These are phyloP conservation scores for Nyctibius grandis DNA, from an alignment of 2,797 vertebrate species.

Conservation along the genomic window DNA sequence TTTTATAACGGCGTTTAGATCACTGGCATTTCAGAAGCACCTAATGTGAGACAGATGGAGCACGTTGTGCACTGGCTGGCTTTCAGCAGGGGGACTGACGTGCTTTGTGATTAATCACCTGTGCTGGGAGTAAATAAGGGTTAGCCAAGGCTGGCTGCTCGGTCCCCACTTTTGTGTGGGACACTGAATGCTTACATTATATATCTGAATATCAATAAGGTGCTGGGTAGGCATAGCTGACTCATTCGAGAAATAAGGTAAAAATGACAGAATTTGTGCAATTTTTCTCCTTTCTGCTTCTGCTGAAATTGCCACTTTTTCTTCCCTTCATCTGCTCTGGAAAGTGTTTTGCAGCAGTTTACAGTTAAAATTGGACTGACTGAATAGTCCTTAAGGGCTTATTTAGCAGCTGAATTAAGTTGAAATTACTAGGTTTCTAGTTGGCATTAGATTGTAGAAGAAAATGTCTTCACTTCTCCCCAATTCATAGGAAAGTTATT, in stretches of 20 bases:
- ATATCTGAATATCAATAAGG: background rate
- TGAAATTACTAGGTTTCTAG: slow-evolving; percentile 24
- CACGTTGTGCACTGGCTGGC: slow-evolving; percentile 5
- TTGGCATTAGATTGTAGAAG: background rate
- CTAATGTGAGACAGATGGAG: slow-evolving; percentile 68
- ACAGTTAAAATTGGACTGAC: slow-evolving; percentile 1
- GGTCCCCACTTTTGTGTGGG: background rate
- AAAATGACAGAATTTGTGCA: background rate
- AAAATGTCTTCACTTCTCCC: slow-evolving; percentile 13
- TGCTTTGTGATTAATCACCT: slow-evolving; percentile 68
- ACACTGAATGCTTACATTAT: background rate
- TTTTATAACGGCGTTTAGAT: slow-evolving; percentile 31
- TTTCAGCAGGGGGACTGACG: slow-evolving; percentile 37
- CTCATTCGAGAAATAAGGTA: background rate
- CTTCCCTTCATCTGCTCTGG: background rate
- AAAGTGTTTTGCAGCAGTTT: slow-evolving; percentile 7
- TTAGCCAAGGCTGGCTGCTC: background rate
- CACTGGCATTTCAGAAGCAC: slow-evolving; percentile 60
- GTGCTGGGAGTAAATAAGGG: background rate
- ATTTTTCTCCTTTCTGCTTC: background rate
- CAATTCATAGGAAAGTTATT: background rate
- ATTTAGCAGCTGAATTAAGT: slow-evolving; percentile 1
- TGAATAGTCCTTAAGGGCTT: slow-evolving; percentile 4
- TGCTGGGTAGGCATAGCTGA: background rate
- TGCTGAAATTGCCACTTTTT: background rate